Evolutionary conservation across 2,888 invertebrate species (phyloP).

Genomic region (Apomyelois bistriatella): DNA sequence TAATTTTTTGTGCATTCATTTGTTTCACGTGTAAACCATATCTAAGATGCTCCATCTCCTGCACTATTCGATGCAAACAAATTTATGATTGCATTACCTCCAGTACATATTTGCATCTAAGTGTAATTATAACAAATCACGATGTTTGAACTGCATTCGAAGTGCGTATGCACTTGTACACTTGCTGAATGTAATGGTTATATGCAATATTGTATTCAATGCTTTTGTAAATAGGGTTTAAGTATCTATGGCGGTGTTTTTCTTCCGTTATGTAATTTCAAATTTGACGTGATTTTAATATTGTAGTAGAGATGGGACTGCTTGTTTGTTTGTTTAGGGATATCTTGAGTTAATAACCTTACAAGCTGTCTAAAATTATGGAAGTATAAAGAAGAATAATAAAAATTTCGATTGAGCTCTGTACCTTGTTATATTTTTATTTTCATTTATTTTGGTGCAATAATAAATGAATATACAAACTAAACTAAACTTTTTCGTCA

Average conservation of each 20-base stretch:
- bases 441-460: too few species aligned
- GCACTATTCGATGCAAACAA: constrained; percentile 18
- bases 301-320: constrained; percentile 13
- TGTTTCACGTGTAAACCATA: too few species aligned
- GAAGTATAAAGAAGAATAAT: too few species aligned
- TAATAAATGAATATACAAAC: too few species aligned
- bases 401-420: too few species aligned
- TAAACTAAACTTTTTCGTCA: too few species aligned
- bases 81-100: constrained; percentile 41
- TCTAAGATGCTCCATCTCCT: neutral
- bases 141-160: constrained; percentile 44
- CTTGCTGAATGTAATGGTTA: constrained; percentile 17
- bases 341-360: too few species aligned
- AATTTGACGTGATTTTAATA: constrained; percentile 1
- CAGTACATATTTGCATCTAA: constrained; percentile 46
- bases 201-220: constrained; percentile 18
- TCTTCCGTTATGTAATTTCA: constrained; percentile 1
- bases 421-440: too few species aligned
- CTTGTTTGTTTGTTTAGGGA: neutral
- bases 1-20: too few species aligned
- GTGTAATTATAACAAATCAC: constrained; percentile 63
- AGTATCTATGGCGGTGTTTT: constrained; percentile 7
- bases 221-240: constrained; percentile 14
- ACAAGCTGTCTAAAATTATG: too few species aligned
- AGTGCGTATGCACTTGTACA: neutral